Percentiles rank a stretch among this genome's conserved stretches.
Evolutionary conservation across 2,113 vertebrate species (phyloP).

Genomic region (Ceyx margarethae): DNA sequence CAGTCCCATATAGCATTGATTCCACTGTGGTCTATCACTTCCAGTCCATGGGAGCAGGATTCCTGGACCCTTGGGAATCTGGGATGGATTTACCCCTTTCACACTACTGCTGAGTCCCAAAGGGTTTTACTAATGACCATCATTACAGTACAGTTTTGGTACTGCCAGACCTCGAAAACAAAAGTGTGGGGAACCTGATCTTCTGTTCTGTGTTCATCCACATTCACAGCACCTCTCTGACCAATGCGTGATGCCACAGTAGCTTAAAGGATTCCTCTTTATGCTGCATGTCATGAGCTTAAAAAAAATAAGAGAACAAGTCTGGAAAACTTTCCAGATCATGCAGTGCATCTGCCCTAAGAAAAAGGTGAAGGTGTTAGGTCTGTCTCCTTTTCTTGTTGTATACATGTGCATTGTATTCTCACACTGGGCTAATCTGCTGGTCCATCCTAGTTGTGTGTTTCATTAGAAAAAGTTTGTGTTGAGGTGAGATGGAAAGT

Average conservation of each 20-base stretch:
- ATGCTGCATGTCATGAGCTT: neutral
- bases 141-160: neutral
- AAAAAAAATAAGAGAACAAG: neutral
- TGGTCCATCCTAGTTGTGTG: neutral
- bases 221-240: neutral
- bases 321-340: constrained; percentile 18
- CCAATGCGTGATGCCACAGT: neutral
- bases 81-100: neutral
- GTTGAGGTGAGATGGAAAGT: neutral
- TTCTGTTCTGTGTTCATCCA: neutral
- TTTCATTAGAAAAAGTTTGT: neutral
- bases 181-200: neutral
- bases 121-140: neutral
- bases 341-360: neutral
- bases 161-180: neutral
- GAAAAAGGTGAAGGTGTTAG: neutral
- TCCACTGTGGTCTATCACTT: neutral
- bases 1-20: neutral
- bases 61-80: neutral
- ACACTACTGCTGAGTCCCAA: neutral
- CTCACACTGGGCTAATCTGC: neutral
- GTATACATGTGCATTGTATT: neutral
- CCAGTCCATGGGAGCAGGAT: neutral
- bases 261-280: neutral
- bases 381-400: neutral